Base-by-base conservation (phyloP, 2,113 vertebrate genomes). In the Thunnus thynnus region DNA sequence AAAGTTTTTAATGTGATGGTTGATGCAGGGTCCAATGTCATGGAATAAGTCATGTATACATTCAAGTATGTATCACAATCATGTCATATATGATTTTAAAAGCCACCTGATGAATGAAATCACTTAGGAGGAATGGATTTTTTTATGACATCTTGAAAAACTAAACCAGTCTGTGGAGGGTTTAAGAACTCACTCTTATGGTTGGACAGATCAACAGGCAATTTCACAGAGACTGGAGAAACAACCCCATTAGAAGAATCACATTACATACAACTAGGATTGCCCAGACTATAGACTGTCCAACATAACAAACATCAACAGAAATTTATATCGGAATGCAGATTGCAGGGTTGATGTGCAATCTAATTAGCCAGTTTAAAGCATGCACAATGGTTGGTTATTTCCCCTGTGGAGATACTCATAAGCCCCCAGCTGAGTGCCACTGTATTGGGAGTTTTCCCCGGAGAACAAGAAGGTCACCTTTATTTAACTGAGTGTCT, bases 381-480 rank as follows among this genome's bases (percentile, higher is more conserved):
- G 41, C 52, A 48, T 18, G 67, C 78, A 57, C 50, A 61, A 73
- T 32, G 60, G 76, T 77, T 60, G 17, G 36, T 63, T 18, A 44
- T 71, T 46, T 76, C 71, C 81, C 81, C 36, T 44, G 66, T 27
- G 76, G 66, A 20, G 75, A 82, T 17, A 14, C 54, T 75, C 44
- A 18, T 30, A 56, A 76, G 78, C 60, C 44, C 20, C 58, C 72
- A 76, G 86, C 81, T 82, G 87, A 70, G 69, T 13, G 0, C 64
- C 22, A 47, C 47, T 54, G 47, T 63, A 74, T 41, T 30, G 25
- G 18, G 18, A 58, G 41, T 74, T 72, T 66, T 77, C 82, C 58
- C 57, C 2, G 1, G 70, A 70, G 82, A 81, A 67, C 7, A 55
- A 41, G 32, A 64, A 16, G 3, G 57, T 74, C 57, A 54, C 47